phyloP scores from a whole-genome alignment of 2,113 vertebrate species.

The Passer montanus region DNA sequence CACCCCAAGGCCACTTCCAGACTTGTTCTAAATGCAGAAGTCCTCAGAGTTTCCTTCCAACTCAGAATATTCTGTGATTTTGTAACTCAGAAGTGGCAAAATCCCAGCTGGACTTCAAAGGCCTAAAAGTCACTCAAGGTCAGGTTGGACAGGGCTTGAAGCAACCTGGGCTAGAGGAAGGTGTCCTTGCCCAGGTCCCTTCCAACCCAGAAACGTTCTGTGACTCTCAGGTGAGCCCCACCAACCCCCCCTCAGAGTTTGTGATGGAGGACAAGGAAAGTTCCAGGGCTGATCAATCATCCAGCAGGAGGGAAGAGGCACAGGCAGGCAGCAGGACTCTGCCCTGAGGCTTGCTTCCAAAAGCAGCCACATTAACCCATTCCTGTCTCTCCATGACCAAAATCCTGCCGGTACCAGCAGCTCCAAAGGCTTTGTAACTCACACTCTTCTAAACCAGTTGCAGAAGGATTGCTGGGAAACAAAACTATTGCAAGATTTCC shows the following conservation, averaged over 20 bases:
- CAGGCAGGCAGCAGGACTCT: background rate
- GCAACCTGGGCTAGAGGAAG: background rate
- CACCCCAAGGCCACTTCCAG: background rate
- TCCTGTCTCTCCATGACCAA: background rate
- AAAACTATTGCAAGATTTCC: background rate
- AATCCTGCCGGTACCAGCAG: background rate
- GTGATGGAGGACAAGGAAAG: constrained; percentile 37
- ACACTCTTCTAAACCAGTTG: rapidly evolving
- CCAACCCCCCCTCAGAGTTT: background rate
- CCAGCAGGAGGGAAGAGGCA: constrained; percentile 4
- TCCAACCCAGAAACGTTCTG: background rate
- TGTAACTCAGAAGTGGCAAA: background rate
- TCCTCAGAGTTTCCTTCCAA: background rate
- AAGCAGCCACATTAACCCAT: constrained; percentile 46
- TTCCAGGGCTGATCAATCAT: constrained; percentile 46
- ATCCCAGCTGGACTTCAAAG: background rate
- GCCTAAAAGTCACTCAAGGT: background rate
- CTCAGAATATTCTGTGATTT: background rate
- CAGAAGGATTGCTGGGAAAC: background rate
- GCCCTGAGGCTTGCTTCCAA: constrained; percentile 35
- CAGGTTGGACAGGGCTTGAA: background rate
- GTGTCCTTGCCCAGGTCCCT: background rate
- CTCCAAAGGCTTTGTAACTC: background rate
- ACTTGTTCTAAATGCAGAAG: background rate
- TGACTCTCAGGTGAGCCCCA: background rate